A percentile compares a stretch with the other conserved stretches of the same genome.
These are phyloP conservation scores for Agrotis exclamationis DNA, from an alignment of 2,888 invertebrate species.

Conservation along the genomic window DNA sequence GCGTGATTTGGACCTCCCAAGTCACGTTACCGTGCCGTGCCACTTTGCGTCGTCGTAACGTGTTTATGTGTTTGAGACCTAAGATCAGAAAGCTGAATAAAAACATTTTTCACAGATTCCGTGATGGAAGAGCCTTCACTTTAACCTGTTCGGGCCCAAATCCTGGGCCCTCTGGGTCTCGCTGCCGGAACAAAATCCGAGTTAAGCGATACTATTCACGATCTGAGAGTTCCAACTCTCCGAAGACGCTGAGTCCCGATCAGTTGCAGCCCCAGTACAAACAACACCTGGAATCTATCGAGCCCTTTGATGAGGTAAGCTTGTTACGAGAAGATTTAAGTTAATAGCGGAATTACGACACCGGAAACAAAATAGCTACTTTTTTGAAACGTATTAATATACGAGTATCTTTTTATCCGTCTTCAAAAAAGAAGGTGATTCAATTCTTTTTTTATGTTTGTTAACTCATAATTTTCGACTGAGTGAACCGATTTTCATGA, in stretches of 20 bases:
- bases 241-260: constrained; percentile 60
- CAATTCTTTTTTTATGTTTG: no score
- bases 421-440: no score
- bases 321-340: neutral
- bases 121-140: constrained; percentile 81
- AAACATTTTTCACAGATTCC: constrained; percentile 72
- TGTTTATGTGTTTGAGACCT: no score
- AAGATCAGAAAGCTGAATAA: neutral
- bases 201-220: constrained; percentile 53
- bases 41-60: no score
- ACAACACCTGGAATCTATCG: constrained; percentile 74
- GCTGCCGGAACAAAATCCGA: constrained; percentile 55
- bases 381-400: no score
- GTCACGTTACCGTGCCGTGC: no score
- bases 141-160: constrained; percentile 70
- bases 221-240: constrained; percentile 57
- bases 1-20: no score
- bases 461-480: no score
- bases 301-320: constrained; percentile 73
- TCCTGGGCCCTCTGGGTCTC: constrained; percentile 79
- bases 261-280: constrained; percentile 60
- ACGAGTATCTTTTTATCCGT: no score
- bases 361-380: neutral
- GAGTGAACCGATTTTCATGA: no score
- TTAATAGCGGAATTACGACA: neutral